A percentile compares a stretch with the other conserved stretches of the same genome.
Evolutionary conservation across 2,888 invertebrate genomes (phyloP).

Genomic region (Augochlorella aurata): DNA sequence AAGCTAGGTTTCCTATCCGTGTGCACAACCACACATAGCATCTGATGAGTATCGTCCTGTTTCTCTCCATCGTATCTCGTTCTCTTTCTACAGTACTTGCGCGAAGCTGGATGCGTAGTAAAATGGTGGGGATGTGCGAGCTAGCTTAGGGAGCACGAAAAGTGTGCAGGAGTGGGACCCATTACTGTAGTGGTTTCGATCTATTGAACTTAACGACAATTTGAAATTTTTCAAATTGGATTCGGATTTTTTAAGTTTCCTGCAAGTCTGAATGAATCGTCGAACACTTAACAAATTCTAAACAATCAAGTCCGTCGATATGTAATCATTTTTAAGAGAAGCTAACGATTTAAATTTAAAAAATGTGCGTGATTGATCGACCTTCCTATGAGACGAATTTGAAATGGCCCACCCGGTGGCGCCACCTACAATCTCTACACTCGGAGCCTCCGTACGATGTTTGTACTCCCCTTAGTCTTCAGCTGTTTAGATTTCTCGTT

Average conservation of each 20-base stretch:
- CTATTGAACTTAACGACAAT: neutral
- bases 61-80: too few species aligned
- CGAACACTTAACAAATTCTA: neutral
- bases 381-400: neutral
- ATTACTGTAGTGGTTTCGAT: neutral
- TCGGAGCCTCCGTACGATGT: neutral
- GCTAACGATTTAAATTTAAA: neutral
- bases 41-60: too few species aligned
- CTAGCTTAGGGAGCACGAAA: too few species aligned
- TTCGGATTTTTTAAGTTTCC: neutral
- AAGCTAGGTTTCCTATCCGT: too few species aligned
- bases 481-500: constrained; percentile 53
- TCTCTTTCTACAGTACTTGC: too few species aligned
- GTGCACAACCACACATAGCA: too few species aligned
- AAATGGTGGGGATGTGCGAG: too few species aligned
- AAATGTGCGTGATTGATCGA: neutral
- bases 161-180: too few species aligned
- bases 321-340: neutral
- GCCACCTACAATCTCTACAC: constrained; percentile 6
- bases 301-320: neutral
- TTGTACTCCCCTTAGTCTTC: constrained; percentile 24
- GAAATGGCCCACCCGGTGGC: constrained; percentile 1
- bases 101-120: too few species aligned
- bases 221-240: neutral
- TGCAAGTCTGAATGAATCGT: neutral